Evolutionary conservation across 2,797 vertebrate species (phyloP), one percentile per base, ranked within the genome.

Genomic region (Podarcis lilfordi): DNA sequence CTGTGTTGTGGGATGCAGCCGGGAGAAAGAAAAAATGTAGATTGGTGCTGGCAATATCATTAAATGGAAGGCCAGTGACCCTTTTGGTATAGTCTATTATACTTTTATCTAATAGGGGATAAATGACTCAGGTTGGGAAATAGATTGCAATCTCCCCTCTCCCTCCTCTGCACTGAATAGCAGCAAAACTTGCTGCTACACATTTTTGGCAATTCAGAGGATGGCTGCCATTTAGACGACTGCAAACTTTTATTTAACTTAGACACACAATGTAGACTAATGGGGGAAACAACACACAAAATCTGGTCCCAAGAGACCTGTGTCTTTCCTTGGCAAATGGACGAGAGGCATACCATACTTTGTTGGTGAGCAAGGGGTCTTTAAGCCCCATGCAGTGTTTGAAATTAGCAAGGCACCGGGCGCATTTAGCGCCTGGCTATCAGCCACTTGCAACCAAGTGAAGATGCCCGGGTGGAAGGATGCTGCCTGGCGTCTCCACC

Each of bases 81-180:
- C 96, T 96, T 96, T 96, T 92, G 84, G 95, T 96, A 93, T 92
- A 95, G 95, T 96, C 96, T 97, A 97, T 97, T 97, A 97, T 97
- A 97, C 96, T 96, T 89, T 97, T 97, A 97, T 97, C 97, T 97
- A 98, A 97, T 97, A 97, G 97, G 96, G 94, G 95, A 97, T 97
- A 97, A 97, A 97, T 97, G 94, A 97, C 95, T 97, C 93, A 95
- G 94, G 89, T 95, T 95, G 95, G 95, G 92, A 97, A 55, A 97
- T 95, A 96, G 95, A 96, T 96, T 93, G 75, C 89, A 92, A 91
- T 94, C 95, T 93, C 84, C 55, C 76, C 89, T 32, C 19, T 61
- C 27, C 77, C 68, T 13, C 77, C 68, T 13, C 82, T 17, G 43
- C 61, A 55, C 21, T 81, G 78, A 71, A 80, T 23, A 27, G 35